A percentile compares a stretch with the other conserved stretches of the same genome.
Evolutionary conservation across 37 sponge, comb jelly and placozoan species (phyloP).

Genomic region (Tethya wilhelma): DNA sequence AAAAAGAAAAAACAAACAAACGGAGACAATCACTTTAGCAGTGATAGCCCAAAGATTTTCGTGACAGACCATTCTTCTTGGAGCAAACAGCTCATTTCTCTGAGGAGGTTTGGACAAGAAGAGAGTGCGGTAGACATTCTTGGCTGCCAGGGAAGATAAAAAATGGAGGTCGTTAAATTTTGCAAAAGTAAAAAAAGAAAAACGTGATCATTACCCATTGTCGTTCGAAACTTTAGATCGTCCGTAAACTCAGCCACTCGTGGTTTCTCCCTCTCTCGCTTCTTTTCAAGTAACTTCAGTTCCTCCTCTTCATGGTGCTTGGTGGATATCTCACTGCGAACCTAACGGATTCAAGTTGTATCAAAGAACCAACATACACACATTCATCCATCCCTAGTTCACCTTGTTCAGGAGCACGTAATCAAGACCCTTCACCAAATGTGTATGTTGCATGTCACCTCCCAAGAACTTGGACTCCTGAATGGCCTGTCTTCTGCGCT

Average conservation of each 20-base stretch:
- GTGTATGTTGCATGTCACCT: conserved; percentile 99
- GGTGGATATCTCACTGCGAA: conserved; percentile 50
- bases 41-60: too few species aligned
- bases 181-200: background rate
- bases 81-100: conserved; percentile 91
- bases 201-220: conserved; percentile 41
- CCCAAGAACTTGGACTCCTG: conserved; percentile 96
- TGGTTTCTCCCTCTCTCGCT: conserved; percentile 56
- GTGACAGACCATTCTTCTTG: conserved; percentile 90
- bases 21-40: background rate
- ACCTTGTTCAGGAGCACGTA: conserved; percentile 97
- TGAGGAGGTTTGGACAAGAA: conserved; percentile 80
- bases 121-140: conserved; percentile 76
- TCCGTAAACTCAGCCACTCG: conserved; percentile 29
- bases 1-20: background rate
- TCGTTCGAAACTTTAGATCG: conserved; percentile 66
- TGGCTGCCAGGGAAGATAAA: conserved; percentile 47
- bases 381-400: too few species aligned
- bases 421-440: conserved; percentile 98
- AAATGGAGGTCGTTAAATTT: background rate
- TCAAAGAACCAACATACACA: background rate
- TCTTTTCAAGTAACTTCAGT: conserved; percentile 50
- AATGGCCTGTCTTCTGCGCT: conserved; percentile 83
- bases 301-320: conserved; percentile 45
- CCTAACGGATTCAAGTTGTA: conserved; percentile 23